Percentiles rank a stretch among this genome's conserved stretches.
Conservation (phyloP, 2,888 invertebrate genomes). For the Andrena trimmerana region DNA sequence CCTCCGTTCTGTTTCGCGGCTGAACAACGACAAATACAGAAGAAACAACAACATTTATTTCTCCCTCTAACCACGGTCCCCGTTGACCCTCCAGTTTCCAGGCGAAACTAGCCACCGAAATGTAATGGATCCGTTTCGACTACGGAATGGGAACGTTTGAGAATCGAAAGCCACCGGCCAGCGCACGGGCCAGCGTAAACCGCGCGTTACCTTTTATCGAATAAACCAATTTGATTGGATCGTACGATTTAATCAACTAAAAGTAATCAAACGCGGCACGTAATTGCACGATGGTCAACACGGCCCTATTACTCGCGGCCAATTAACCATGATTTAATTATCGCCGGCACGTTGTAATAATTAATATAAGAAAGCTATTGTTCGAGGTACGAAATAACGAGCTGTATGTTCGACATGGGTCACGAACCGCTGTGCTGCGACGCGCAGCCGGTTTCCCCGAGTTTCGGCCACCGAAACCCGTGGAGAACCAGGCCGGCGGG, state of each 20-base stretch:
- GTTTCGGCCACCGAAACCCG: constrained; percentile 5
- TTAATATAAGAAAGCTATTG: constrained; percentile 45
- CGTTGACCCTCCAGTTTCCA: neutral
- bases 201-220: constrained; percentile 50
- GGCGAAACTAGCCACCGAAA: constrained; percentile 8
- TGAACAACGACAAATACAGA: neutral
- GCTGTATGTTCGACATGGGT: neutral
- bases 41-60: neutral
- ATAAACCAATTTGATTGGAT: constrained; percentile 60
- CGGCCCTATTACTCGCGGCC: constrained; percentile 15
- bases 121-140: constrained; percentile 26
- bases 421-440: neutral
- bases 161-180: constrained; percentile 8
- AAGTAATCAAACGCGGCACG: constrained; percentile 51
- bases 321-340: constrained; percentile 58
- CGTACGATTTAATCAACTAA: constrained; percentile 61
- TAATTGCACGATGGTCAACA: constrained; percentile 32
- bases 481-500: constrained; percentile 13
- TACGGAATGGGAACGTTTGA: constrained; percentile 20
- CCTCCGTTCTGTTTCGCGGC: neutral
- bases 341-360: constrained; percentile 32
- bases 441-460: neutral
- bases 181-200: constrained; percentile 28
- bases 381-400: neutral
- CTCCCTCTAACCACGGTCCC: neutral